A percentile compares a stretch with the other conserved stretches of the same genome.
Evolutionary conservation across 2,888 invertebrate genomes (phyloP).

Genomic region (Amblyjoppa fuscipennis): DNA sequence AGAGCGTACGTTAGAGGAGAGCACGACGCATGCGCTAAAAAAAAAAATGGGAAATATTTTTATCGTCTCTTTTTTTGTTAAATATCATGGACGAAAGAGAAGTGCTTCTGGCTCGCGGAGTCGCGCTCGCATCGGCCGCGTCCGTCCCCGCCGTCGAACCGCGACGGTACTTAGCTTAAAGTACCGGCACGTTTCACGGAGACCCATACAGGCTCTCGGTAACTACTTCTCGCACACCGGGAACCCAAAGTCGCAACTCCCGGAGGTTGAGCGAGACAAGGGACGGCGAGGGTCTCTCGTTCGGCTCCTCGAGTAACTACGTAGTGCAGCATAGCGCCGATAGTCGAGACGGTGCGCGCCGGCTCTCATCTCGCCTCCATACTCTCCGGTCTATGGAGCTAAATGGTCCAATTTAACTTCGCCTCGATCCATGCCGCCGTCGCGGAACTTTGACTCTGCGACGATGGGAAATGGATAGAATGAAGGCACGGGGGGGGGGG

Average conservation of each 20-base stretch:
- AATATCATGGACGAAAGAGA: too few relatives aligned
- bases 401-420: slow-evolving; percentile 80
- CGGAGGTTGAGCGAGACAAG: neutral
- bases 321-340: neutral
- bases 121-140: too few relatives aligned
- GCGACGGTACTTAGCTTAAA: neutral
- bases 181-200: neutral
- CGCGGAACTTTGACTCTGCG: slow-evolving; percentile 57
- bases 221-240: neutral
- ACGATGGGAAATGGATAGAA: slow-evolving; percentile 24
- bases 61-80: too few relatives aligned
- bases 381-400: slow-evolving; percentile 29
- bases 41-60: too few relatives aligned
- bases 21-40: too few relatives aligned
- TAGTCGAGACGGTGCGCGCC: neutral
- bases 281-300: neutral
- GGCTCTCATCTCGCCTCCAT: slow-evolving; percentile 10
- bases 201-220: neutral
- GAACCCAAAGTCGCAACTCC: neutral
- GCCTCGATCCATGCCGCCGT: slow-evolving; percentile 58
- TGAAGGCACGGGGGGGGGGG: neutral
- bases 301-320: neutral
- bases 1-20: too few relatives aligned
- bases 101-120: too few relatives aligned
- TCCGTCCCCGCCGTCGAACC: too few relatives aligned